Evolutionary conservation across 2,113 vertebrate genomes (phyloP).

Genomic region (Macquaria ambigua): DNA sequence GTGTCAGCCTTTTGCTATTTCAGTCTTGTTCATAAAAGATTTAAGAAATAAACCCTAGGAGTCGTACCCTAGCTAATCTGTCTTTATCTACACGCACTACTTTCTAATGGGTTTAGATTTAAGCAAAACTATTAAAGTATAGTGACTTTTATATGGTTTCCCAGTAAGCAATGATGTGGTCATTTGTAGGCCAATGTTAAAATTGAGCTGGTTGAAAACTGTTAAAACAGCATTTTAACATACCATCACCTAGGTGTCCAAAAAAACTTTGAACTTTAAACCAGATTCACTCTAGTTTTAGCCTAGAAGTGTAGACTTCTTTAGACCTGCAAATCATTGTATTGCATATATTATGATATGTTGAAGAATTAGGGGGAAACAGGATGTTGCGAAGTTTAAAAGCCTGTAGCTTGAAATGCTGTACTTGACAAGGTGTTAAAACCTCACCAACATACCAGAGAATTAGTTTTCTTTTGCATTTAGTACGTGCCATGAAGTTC

Average conservation of each 20-base stretch:
- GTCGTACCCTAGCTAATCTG: too few species aligned
- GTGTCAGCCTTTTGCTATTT: neutral
- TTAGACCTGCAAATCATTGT: neutral
- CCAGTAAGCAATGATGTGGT: neutral
- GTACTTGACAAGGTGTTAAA: constrained; percentile 13
- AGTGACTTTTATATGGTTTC: neutral
- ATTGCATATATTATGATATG: neutral
- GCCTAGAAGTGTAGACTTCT: neutral
- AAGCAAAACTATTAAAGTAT: neutral
- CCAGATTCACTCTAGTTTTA: neutral
- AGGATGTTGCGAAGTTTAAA: neutral
- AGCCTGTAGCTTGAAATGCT: constrained; percentile 10
- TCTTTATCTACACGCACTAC: too few species aligned
- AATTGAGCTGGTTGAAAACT: neutral
- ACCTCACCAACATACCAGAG: neutral
- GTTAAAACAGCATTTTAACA: too few species aligned
- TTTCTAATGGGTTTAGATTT: neutral
- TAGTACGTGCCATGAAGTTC: constrained; percentile 24
- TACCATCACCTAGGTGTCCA: neutral
- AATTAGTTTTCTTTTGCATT: constrained; percentile 6
- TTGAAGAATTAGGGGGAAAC: neutral
- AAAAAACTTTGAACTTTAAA: neutral
- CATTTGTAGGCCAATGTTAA: neutral
- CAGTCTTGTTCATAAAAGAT: neutral
- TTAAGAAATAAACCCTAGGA: neutral